phyloP scores from a whole-genome alignment of 2,888 invertebrate species.

The Drosophila glabriapex region DNA sequence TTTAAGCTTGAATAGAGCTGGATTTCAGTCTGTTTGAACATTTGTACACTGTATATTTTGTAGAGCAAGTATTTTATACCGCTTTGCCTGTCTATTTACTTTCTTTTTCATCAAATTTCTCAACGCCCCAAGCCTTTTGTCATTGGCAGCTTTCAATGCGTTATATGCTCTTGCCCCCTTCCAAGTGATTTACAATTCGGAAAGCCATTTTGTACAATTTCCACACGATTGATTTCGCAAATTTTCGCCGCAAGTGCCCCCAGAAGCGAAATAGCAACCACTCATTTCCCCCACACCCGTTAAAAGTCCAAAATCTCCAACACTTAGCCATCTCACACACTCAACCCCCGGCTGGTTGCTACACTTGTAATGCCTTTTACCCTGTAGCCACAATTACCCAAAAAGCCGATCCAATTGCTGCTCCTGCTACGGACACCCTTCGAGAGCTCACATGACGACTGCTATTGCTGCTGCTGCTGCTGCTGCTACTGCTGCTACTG shows the following conservation, averaged over 20 bases:
- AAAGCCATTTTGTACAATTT: slow-evolving; percentile 80
- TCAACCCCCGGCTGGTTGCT: slow-evolving; percentile 41
- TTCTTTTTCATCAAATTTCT: slow-evolving; percentile 41
- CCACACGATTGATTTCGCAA: slow-evolving; percentile 81
- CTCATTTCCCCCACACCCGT: not conserved
- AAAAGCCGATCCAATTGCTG: slow-evolving; percentile 66
- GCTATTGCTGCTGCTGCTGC: not conserved
- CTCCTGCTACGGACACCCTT: slow-evolving; percentile 23
- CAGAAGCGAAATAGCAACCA: slow-evolving; percentile 32
- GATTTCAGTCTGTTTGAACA: not conserved
- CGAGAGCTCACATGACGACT: slow-evolving; percentile 33
- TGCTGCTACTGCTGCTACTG: not conserved
- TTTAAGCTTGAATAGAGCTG: not conserved
- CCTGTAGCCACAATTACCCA: slow-evolving; percentile 79
- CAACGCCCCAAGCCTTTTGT: slow-evolving; percentile 37
- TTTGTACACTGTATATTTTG: not conserved
- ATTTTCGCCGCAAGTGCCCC: slow-evolving; percentile 72
- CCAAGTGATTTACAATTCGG: slow-evolving; percentile 65
- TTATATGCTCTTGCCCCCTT: slow-evolving; percentile 10
- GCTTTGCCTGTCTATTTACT: slow-evolving; percentile 20
- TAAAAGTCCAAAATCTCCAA: not conserved
- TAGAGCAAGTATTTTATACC: not conserved
- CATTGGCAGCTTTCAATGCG: slow-evolving; percentile 45
- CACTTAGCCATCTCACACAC: slow-evolving; percentile 6
- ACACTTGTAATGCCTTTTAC: slow-evolving; percentile 72